Evolutionary conservation across 1,140 invertebrate species (phyloP), one percentile per base, ranked within the genome.

Genomic region (Neocloeon triangulifer): DNA sequence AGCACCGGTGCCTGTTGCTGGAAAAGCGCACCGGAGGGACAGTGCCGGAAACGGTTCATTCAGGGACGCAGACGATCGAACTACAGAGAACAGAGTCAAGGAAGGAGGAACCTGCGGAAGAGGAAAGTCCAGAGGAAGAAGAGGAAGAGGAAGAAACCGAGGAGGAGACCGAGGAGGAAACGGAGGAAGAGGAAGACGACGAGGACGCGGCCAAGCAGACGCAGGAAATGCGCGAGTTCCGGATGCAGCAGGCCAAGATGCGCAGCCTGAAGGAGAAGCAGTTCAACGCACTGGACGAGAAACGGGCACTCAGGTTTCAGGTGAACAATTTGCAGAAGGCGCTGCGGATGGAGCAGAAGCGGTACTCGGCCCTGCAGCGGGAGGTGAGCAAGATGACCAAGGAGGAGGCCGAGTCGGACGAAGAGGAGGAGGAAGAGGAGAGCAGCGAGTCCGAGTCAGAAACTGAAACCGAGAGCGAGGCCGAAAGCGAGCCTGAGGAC

Each of bases 301-400:
- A 79, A 40, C 58, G 66, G 38, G 72, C 61, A 9, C 55, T 80
- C n/a, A 76, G 75, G 45, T 66, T 75, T 42, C 64, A 74, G 37
- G 52, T 52, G 21, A 53, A 50, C 34, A 49, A 47, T 32, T 48
- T 48, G 25, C 50, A 51, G 31, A 53, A 52, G 39, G 62, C 64
- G 28, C 47, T 86, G 19, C 76, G 84, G 48, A 79, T 78, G 40
- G 79, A 86, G 55, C 76, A 84, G 3, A 75, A 82, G 41, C 82
- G 82, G 55, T n/a, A n/a, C n/a, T n/a, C n/a, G n/a, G n/a, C n/a
- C n/a, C n/a, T n/a, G n/a, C n/a, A n/a, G n/a, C n/a, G n/a, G n/a
- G n/a, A 29, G 27, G 82, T 86, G 77, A 77, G 77, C 0, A 70
- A 69, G 12, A 56, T 81, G 34, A 74, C 84, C 68, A 76, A 72